Percentiles rank a stretch among this genome's conserved stretches.
Conservation (phyloP, 1,140 invertebrate species). For the Trissolcus basalis region DNA sequence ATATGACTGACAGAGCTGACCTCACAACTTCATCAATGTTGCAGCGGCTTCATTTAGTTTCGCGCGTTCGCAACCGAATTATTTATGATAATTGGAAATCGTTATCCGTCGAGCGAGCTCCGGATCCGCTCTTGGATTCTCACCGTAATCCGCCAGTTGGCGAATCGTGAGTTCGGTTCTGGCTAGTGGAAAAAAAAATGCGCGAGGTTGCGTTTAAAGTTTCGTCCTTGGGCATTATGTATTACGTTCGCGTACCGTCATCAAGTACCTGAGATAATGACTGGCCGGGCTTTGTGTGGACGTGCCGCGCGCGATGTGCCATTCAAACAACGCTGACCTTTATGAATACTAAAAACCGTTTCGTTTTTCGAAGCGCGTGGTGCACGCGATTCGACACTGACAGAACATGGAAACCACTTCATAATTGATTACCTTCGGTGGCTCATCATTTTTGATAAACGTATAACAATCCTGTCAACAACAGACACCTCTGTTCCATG, state of each 20-base stretch:
- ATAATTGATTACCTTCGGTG: conserved; percentile 63
- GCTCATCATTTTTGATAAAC: conserved; percentile 34
- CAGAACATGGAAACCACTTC: conserved; percentile 56
- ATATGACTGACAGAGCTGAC: conserved; percentile 58
- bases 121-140: too few species aligned
- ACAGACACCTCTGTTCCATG: neutral
- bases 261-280: conserved; percentile 48
- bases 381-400: conserved; percentile 65
- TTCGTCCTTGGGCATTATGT: conserved; percentile 45
- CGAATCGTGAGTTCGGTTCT: conserved; percentile 16
- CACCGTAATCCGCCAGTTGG: conserved; percentile 5
- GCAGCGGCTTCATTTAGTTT: conserved; percentile 32
- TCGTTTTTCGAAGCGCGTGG: conserved; percentile 47
- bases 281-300: conserved; percentile 48
- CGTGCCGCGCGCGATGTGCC: conserved; percentile 53
- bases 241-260: conserved; percentile 44
- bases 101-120: conserved; percentile 10
- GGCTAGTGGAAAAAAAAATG: conserved; percentile 5
- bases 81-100: conserved; percentile 53
- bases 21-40: conserved; percentile 54
- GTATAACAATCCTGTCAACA: conserved; percentile 23
- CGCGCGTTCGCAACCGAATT: conserved; percentile 22
- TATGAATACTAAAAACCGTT: conserved; percentile 69
- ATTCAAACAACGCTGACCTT: conserved; percentile 66
- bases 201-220: conserved; percentile 35